These are phyloP conservation scores for Heliconius charithonia DNA, from an alignment of 2,888 invertebrate species.

Conservation along the genomic window DNA sequence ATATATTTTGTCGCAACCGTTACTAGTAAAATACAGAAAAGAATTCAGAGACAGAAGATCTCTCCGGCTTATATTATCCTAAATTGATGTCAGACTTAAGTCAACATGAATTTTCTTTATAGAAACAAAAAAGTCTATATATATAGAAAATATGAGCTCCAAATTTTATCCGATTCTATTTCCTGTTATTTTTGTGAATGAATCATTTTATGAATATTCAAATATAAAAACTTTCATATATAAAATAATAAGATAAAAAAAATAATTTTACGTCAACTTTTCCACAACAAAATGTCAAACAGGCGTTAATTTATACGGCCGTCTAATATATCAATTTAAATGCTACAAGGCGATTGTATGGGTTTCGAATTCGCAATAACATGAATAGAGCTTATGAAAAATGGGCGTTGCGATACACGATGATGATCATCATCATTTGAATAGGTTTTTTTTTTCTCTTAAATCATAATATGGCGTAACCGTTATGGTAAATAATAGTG, in stretches of 20 bases:
- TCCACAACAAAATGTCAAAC: conserved; percentile 10
- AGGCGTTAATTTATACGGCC: conserved; percentile 7
- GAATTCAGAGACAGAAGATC: background rate
- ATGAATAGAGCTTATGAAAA: conserved; percentile 17
- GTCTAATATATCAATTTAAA: conserved; percentile 12
- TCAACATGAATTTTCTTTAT: background rate
- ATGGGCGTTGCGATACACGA: conserved; percentile 17
- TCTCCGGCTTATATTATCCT: background rate
- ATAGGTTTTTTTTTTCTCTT: conserved; percentile 4
- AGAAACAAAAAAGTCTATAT: background rate
- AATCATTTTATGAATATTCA: background rate
- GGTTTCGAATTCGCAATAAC: conserved; percentile 17
- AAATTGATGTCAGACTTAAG: background rate
- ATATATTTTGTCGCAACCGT: background rate
- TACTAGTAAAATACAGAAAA: background rate
- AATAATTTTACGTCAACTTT: background rate
- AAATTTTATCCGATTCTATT: background rate
- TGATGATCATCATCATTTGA: conserved; percentile 4
- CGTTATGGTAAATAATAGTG: background rate
- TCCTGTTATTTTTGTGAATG: background rate
- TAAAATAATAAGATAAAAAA: background rate
- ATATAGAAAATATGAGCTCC: too few species aligned
- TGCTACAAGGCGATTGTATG: conserved; percentile 17
- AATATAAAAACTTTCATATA: background rate
- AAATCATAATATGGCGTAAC: conserved; percentile 3